Conservation (phyloP, 1,140 invertebrate genomes). For the Drosophila subobscura region DNA sequence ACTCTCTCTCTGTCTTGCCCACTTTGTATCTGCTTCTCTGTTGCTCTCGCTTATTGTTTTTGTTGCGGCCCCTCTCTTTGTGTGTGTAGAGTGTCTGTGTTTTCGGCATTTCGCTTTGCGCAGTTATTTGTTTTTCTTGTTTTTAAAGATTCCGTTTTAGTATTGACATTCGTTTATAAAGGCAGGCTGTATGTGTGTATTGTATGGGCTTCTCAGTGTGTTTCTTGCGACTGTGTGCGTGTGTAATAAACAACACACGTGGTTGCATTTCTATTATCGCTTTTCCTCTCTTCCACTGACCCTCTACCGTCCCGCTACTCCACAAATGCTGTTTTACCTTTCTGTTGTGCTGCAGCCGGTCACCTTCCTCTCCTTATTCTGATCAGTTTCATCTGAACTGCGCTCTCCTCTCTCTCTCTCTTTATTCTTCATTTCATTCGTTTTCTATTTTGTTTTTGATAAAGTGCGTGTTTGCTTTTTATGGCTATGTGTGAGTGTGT, state of each 20-base stretch:
- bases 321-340: too few relatives aligned
- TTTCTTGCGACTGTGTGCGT: slow-evolving; percentile 16
- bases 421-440: too few relatives aligned
- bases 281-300: slow-evolving; percentile 16
- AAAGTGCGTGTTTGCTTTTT: slow-evolving; percentile 57
- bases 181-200: slow-evolving; percentile 19
- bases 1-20: slow-evolving; percentile 5
- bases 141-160: slow-evolving; percentile 73
- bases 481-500: slow-evolving; percentile 32
- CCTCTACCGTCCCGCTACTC: not conserved
- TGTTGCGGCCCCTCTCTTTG: slow-evolving; percentile 7
- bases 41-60: slow-evolving; percentile 32
- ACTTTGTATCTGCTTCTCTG: not conserved
- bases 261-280: slow-evolving; percentile 66
- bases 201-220: slow-evolving; percentile 20
- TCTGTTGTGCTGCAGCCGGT: too few relatives aligned
- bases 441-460: slow-evolving; percentile 52
- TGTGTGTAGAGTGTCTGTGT: slow-evolving; percentile 26
- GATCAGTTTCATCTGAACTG: too few relatives aligned
- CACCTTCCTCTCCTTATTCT: too few relatives aligned
- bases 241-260: slow-evolving; percentile 78
- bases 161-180: slow-evolving; percentile 71
- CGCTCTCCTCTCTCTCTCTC: slow-evolving; percentile 2
- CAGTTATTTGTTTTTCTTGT: slow-evolving; percentile 81
- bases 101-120: slow-evolving; percentile 73